phyloP scores from a whole-genome alignment of 2,797 vertebrate genomes.

The Hypotaenidia okinawae region DNA sequence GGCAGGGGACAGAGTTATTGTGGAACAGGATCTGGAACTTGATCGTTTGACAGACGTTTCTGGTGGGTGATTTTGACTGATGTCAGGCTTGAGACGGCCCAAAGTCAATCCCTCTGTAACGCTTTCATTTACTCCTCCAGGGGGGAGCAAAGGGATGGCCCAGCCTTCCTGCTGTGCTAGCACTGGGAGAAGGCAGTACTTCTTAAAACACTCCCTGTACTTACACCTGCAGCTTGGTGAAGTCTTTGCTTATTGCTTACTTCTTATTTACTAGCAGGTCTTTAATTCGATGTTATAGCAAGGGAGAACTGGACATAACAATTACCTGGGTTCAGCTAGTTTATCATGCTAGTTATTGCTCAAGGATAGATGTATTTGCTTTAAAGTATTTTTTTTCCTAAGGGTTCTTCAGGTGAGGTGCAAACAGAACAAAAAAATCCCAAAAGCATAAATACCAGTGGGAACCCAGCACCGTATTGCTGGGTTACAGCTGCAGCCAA shows the following conservation, averaged over 20 bases:
- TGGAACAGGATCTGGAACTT: neutral
- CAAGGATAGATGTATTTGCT: neutral
- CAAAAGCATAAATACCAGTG: neutral
- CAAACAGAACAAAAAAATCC: neutral
- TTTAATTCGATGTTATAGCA: neutral
- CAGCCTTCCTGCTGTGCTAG: neutral
- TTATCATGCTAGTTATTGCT: neutral
- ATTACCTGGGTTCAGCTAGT: neutral
- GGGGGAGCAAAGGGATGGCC: neutral
- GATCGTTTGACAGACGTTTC: constrained; percentile 2
- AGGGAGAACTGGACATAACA: constrained; percentile 2
- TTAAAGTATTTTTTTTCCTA: neutral
- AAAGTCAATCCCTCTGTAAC: neutral
- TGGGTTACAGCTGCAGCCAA: neutral
- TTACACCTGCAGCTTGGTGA: neutral
- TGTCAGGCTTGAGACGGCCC: neutral
- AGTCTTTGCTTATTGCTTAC: neutral
- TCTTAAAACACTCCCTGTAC: neutral
- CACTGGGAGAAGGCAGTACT: neutral
- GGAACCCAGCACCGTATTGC: neutral
- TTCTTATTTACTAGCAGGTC: neutral
- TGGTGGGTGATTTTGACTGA: constrained; percentile 5
- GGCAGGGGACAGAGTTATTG: neutral
- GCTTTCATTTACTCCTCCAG: neutral
- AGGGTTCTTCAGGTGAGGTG: neutral